phyloP scores from a whole-genome alignment of 2,888 invertebrate species.

The Apotomis betuletana region DNA sequence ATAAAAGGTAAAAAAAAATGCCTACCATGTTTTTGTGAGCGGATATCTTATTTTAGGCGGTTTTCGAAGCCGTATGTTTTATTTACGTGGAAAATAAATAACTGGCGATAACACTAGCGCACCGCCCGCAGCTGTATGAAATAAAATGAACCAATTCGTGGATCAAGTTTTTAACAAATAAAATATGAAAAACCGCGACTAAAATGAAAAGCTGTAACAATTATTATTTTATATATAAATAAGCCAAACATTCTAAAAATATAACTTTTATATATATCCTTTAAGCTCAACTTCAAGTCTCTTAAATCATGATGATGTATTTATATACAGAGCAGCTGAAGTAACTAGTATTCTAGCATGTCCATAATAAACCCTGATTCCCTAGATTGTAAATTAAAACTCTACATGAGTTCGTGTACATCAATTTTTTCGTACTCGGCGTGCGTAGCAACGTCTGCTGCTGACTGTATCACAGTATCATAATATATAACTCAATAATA shows the following conservation, averaged over 20 bases:
- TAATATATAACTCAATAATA: background rate
- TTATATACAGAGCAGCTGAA: no score
- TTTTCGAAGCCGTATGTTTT: background rate
- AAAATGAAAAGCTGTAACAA: background rate
- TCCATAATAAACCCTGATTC: no score
- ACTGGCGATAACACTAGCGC: constrained; percentile 4
- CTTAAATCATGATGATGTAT: no score
- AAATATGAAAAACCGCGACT: background rate
- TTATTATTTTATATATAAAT: background rate
- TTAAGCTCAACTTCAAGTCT: no score
- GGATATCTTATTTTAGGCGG: background rate
- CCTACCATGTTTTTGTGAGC: constrained; percentile 1
- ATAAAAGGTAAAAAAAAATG: background rate
- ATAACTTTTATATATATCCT: no score
- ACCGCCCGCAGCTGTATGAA: constrained; percentile 10
- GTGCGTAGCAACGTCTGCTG: no score
- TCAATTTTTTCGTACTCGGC: no score
- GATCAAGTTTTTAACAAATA: background rate
- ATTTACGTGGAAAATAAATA: constrained; percentile 4
- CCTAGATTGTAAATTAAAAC: no score
- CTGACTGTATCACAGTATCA: no score
- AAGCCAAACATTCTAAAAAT: no score
- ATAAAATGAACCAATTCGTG: background rate
- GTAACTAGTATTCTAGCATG: no score
- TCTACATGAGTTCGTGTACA: no score